These are phyloP conservation scores for Pangasianodon gigas DNA, from an alignment of 2,113 vertebrate species.

Conservation along the genomic window DNA sequence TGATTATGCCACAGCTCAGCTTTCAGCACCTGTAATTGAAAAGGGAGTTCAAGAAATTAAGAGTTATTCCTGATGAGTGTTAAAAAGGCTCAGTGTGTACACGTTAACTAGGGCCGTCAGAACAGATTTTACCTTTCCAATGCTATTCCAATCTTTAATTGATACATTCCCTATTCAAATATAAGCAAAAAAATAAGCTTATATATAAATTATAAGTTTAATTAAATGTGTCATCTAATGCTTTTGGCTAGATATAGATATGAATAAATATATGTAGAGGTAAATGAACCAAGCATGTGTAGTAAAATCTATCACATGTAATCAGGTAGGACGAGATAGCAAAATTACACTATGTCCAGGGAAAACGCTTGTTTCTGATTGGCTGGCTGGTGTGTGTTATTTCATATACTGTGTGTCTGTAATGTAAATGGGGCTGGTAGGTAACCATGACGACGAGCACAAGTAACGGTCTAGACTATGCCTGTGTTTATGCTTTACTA, in stretches of 20 bases:
- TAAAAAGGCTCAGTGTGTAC: neutral
- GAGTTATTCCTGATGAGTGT: constrained; percentile 34
- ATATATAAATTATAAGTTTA: neutral
- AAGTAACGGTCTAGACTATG: neutral
- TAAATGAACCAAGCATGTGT: neutral
- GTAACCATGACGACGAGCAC: neutral
- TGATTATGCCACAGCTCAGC: constrained; percentile 48
- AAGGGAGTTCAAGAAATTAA: constrained; percentile 50
- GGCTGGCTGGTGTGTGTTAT: neutral
- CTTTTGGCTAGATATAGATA: neutral
- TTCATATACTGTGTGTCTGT: neutral
- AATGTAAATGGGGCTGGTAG: neutral
- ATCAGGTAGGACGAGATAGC: neutral
- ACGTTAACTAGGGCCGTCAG: neutral
- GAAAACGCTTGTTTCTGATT: neutral
- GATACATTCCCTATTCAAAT: neutral
- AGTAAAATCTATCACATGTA: neutral
- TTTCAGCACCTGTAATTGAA: constrained; percentile 58
- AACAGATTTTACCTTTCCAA: too few species aligned
- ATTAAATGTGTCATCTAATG: neutral
- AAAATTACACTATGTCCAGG: neutral
- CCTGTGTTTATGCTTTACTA: neutral
- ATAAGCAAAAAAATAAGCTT: too few species aligned
- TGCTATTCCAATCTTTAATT: neutral
- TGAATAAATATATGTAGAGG: neutral